phyloP scores from a whole-genome alignment of 2,113 vertebrate species.

The Semicossyphus pulcher region DNA sequence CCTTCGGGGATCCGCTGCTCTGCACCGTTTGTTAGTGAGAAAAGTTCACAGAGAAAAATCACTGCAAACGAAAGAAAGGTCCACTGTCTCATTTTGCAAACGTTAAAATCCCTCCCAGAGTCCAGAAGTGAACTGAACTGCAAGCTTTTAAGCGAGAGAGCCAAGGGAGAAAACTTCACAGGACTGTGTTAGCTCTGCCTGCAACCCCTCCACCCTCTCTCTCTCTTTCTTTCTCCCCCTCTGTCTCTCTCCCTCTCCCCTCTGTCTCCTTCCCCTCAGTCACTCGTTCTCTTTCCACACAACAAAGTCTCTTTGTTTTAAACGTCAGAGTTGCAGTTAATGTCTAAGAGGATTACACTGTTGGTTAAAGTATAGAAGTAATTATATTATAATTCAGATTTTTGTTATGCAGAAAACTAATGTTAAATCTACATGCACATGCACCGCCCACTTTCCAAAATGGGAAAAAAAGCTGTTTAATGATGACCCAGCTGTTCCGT shows the following conservation, averaged over 20 bases:
- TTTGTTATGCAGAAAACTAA: neutral
- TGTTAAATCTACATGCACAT: neutral
- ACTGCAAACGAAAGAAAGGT: slow-evolving; percentile 9
- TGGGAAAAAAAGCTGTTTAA: neutral
- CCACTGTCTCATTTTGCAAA: slow-evolving; percentile 43
- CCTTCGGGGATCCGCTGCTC: slow-evolving; percentile 68
- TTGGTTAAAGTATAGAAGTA: too few species aligned
- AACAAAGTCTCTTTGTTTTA: neutral
- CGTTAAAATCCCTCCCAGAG: neutral
- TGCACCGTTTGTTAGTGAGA: slow-evolving; percentile 34
- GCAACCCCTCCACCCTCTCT: neutral
- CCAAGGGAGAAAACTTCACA: neutral
- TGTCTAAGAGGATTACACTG: too few species aligned
- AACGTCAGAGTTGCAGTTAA: too few species aligned
- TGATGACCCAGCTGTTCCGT: slow-evolving; percentile 4
- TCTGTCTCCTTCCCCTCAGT: neutral
- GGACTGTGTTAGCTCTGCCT: neutral
- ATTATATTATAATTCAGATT: neutral
- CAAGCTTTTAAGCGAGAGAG: neutral
- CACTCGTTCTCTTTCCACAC: neutral
- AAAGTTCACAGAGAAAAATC: neutral
- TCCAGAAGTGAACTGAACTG: too few species aligned
- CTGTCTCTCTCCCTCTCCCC: neutral
- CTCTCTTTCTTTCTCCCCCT: neutral
- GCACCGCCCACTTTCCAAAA: slow-evolving; percentile 35